Evolutionary conservation across 1,140 invertebrate species (phyloP), one percentile per base, ranked within the genome.

Genomic region (Drosophila navojoa): DNA sequence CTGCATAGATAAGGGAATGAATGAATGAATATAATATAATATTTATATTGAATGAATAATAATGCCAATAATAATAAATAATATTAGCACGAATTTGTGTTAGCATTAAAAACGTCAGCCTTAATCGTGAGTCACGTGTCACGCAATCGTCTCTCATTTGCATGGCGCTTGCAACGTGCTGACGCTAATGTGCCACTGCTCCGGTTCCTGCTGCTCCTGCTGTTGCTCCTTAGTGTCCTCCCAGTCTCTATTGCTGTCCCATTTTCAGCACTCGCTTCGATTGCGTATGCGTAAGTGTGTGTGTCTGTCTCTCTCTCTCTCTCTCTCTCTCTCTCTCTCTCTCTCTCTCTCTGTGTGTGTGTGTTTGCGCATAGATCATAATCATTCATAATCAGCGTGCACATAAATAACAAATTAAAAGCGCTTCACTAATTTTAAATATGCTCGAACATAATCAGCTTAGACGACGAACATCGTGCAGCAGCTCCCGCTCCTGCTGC

Each of bases 351-450:
- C n/a, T n/a, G n/a, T n/a, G 62, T 25, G 71, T 64, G 42, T 74
- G 68, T 87, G 84, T 80, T 80, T 89, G 85, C 85, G 74, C 84
- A 84, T 89, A 89, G 84, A 89, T 89, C 84, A 89, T 89, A 89
- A 89, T 89, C 84, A 89, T 89, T 89, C 79, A 89, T 89, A 84
- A 89, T 89, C 84, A 89, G 77, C 84, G 84, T 89, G 84, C 85
- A 89, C 84, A 89, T 89, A 89, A 89, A 89, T 89, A 89, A 89
- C 84, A 89, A 89, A 89, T 89, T 89, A 89, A 89, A 89, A 89
- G 84, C 85, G 84, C 84, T 89, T 89, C 84, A 89, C 84, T 89
- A 89, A 89, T 89, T 89, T 89, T 89, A 89, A 89, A 89, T 89
- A 89, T 89, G 84, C 84, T 89, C 84, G 84, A 89, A 89, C 84